A percentile compares a stretch with the other conserved stretches of the same genome.
Conservation (phyloP, 1,140 invertebrate species). For the Pteromalus puparum region DNA sequence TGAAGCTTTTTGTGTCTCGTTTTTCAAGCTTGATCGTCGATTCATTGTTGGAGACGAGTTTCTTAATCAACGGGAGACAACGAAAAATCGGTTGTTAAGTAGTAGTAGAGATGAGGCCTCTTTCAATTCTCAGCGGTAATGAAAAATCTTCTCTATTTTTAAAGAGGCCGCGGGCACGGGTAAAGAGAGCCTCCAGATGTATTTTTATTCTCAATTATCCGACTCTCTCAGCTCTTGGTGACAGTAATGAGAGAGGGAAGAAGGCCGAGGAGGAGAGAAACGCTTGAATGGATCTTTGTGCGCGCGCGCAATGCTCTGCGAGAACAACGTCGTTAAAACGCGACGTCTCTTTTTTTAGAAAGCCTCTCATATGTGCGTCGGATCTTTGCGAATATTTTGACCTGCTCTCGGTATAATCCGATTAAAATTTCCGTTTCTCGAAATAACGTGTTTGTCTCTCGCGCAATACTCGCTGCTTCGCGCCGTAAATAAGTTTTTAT, state of each 20-base stretch:
- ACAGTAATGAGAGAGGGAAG: constrained; percentile 27
- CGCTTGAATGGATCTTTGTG: constrained; percentile 47
- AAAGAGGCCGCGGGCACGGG: background rate
- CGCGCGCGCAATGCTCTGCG: constrained; percentile 13
- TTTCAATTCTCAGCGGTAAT: background rate
- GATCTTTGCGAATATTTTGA: constrained; percentile 16
- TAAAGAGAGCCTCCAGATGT: background rate
- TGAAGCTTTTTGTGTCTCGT: background rate
- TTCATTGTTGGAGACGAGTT: background rate
- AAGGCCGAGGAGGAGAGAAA: background rate
- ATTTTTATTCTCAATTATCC: constrained; percentile 48
- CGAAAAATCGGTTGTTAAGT: background rate
- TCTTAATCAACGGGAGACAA: background rate
- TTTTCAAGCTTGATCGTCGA: background rate
- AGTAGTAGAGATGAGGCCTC: too few species aligned
- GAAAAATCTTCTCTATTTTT: constrained; percentile 8
- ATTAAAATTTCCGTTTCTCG: constrained; percentile 4
- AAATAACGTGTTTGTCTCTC: background rate
- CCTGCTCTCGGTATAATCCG: background rate
- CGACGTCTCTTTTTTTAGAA: constrained; percentile 13
- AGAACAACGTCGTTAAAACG: constrained; percentile 46
- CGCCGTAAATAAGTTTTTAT: background rate
- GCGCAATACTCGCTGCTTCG: too few species aligned
- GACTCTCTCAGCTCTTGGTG: background rate
- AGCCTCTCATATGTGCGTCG: background rate